A percentile compares a stretch with the other conserved stretches of the same genome.
phyloP scores from a whole-genome alignment of 2,113 vertebrate species.

The Forbesichthys papilliferus region DNA sequence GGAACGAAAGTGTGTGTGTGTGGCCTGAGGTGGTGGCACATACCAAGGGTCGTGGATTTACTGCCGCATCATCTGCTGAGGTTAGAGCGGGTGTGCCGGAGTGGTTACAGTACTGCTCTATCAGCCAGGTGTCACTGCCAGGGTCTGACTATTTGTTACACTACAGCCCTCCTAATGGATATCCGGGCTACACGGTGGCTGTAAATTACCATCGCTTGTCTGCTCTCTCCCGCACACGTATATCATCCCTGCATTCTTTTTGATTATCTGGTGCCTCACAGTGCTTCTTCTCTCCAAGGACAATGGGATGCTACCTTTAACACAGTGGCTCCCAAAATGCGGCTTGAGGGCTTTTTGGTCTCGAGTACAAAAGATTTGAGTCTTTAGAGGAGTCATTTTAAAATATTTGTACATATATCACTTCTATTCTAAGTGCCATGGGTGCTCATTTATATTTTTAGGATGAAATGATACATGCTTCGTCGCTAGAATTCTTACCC shows the following conservation, averaged over 20 bases:
- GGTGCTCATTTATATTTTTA: too few relatives aligned
- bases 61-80: constrained; percentile 37
- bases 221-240: not conserved
- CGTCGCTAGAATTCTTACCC: too few relatives aligned
- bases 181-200: constrained; percentile 26
- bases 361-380: too few relatives aligned
- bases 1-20: not conserved
- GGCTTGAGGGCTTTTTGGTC: too few relatives aligned
- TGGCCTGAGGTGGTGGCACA: constrained; percentile 1
- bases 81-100: constrained; percentile 48
- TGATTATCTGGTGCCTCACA: constrained; percentile 1
- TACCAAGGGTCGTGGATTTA: constrained; percentile 29
- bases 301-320: too few relatives aligned
- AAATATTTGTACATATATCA: too few relatives aligned
- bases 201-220: constrained; percentile 54
- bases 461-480: too few relatives aligned
- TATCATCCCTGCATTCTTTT: not conserved
- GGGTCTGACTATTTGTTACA: constrained; percentile 58
- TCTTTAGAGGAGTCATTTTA: too few relatives aligned
- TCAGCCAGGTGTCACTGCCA: constrained; percentile 60
- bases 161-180: constrained; percentile 59
- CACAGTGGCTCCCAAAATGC: too few relatives aligned
- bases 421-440: too few relatives aligned
- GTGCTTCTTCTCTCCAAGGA: constrained; percentile 1
- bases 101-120: constrained; percentile 72